Base-by-base conservation (phyloP, 1,140 invertebrate genomes). In the Protaetia brevitarsis region DNA sequence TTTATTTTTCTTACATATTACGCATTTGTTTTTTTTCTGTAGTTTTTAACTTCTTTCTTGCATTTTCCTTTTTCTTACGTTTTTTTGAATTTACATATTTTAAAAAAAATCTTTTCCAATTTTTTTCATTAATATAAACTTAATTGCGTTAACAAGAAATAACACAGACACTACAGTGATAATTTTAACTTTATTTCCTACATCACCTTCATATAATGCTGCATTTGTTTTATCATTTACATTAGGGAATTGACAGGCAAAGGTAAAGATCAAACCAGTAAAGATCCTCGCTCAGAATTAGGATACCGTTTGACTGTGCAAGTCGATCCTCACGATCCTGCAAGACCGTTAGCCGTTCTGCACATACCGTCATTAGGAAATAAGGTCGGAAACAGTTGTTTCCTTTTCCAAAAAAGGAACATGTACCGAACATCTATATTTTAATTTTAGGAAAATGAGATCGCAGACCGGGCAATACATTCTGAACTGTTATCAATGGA, bases 401-500 rank as follows among this genome's bases (percentile, higher is more conserved):
- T 11, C 8, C 7, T 11, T 7, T 8, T 8, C 8, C 10, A 66
- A 34, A 67, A 23, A 45, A 58, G 28, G n/a, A 59, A 57, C 3
- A 29, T 34, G 26, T 59, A 28, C 59, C 41, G 26, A 57, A 41
- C 56, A 63, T 62, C n/a, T 41, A 62, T 64, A 34, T 36, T 63
- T 72, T 70, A 66, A 69, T 72, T 72, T 30, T 66, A 84, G 81
- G 86, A 88, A 76, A 80, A 80, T 68, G 91, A 94, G 80, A 89
- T 92, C 61, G 89, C 90, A 26, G 89, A 93, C 71, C 81, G 89
- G 69, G 90, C 91, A 3, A 88, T 95, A 56, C 85, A 89, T 59
- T 93, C 92, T 28, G 94, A 96, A 78, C 87, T 93, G 69, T 82
- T 98, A 1, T 97, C 95, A 1, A 93, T 99, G 86, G 95, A 98